These are phyloP conservation scores for Brachyptera risi DNA, from an alignment of 2,888 invertebrate genomes.

Conservation along the genomic window DNA sequence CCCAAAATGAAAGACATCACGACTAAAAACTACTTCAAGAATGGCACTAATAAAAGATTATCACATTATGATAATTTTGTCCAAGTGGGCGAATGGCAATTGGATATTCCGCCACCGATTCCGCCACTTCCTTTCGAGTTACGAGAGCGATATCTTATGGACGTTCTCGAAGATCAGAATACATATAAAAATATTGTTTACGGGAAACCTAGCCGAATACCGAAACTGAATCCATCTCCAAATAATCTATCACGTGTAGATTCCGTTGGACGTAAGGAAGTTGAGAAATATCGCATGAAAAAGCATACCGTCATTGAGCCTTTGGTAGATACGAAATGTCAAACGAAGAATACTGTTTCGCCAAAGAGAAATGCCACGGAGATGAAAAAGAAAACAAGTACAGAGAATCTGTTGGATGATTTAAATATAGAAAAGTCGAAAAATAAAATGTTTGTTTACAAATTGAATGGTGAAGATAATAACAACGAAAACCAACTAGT, in stretches of 20 bases:
- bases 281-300: neutral
- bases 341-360: neutral
- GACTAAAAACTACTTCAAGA: neutral
- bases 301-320: neutral
- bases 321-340: neutral
- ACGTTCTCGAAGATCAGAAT: neutral
- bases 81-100: neutral
- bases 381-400: too few species aligned
- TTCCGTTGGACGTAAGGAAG: slow-evolving; percentile 12
- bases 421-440: neutral
- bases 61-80: neutral
- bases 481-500: neutral
- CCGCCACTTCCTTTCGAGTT: slow-evolving; percentile 22
- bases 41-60: neutral
- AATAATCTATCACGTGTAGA: slow-evolving; percentile 26
- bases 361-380: neutral
- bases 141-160: neutral
- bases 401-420: too few species aligned
- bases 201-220: slow-evolving; percentile 24
- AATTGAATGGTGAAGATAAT: neutral
- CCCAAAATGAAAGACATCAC: neutral
- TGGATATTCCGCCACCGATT: slow-evolving; percentile 19
- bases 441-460: neutral
- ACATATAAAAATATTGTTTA: neutral
- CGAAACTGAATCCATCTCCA: slow-evolving; percentile 21